These are phyloP conservation scores for Copsychus sechellarum DNA, from an alignment of 2,113 vertebrate species.

Conservation along the genomic window DNA sequence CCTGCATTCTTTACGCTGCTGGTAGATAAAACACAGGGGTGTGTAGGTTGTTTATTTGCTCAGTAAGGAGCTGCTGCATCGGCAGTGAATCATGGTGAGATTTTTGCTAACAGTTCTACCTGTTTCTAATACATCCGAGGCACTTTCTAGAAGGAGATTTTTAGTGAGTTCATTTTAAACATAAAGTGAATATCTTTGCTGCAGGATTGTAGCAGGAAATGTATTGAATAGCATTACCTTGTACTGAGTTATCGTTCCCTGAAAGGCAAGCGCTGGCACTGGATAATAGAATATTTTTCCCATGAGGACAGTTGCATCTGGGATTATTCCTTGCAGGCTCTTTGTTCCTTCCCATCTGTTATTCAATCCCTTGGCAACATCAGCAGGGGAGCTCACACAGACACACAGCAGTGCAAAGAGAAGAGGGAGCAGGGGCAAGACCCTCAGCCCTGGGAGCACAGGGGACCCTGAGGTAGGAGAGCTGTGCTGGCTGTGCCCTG, in stretches of 20 bases:
- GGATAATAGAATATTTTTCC: slow-evolving; percentile 55
- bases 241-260: background rate
- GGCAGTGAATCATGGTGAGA: background rate
- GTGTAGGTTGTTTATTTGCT: background rate
- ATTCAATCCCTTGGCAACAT: background rate
- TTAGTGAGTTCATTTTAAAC: background rate
- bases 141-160: background rate
- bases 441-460: background rate
- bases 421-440: background rate
- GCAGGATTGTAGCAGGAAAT: background rate
- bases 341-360: background rate
- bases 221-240: slow-evolving; percentile 37
- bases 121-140: background rate
- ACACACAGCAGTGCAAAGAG: background rate
- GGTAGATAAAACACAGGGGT: background rate
- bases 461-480: background rate
- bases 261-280: slow-evolving; percentile 18
- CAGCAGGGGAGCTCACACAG: background rate
- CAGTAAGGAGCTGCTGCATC: background rate
- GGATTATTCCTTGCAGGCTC: slow-evolving; percentile 12
- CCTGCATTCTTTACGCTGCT: background rate
- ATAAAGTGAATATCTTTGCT: background rate
- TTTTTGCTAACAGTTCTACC: background rate
- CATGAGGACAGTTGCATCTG: background rate
- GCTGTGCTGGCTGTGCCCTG: rapidly evolving